Evolutionary conservation across 2,797 vertebrate genomes (phyloP).

Genomic region (Columba guinea): DNA sequence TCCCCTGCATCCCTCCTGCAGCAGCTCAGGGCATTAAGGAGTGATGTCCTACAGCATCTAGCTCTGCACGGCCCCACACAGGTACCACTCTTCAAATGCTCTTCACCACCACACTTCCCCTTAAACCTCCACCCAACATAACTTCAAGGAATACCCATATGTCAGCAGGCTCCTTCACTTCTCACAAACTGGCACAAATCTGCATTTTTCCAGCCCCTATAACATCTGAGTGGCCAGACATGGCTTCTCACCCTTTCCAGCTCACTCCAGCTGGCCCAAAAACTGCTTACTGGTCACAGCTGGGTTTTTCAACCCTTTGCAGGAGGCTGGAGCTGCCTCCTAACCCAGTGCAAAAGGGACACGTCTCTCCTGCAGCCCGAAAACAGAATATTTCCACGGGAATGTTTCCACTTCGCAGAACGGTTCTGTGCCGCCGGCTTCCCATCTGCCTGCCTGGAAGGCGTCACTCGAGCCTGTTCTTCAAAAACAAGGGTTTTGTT

Average conservation of each 20-base stretch:
- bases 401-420: not conserved
- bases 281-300: accelerated
- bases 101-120: not conserved
- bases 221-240: accelerated
- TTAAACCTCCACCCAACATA: not conserved
- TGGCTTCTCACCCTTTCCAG: accelerated
- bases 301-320: not conserved
- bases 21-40: not conserved
- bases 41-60: not conserved
- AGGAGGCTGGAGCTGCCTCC: not conserved
- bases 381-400: not conserved
- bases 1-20: not conserved
- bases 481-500: not conserved
- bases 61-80: accelerated
- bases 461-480: slow-evolving; percentile 16
- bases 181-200: not conserved
- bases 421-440: not conserved
- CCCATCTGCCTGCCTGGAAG: slow-evolving; percentile 62
- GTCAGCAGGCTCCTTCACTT: not conserved
- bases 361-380: accelerated
- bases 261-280: not conserved
- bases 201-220: not conserved
- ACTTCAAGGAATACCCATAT: accelerated
- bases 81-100: not conserved
- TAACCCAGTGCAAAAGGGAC: not conserved